These are phyloP conservation scores for Catocala nupta DNA, from an alignment of 2,888 invertebrate species.

Conservation along the genomic window DNA sequence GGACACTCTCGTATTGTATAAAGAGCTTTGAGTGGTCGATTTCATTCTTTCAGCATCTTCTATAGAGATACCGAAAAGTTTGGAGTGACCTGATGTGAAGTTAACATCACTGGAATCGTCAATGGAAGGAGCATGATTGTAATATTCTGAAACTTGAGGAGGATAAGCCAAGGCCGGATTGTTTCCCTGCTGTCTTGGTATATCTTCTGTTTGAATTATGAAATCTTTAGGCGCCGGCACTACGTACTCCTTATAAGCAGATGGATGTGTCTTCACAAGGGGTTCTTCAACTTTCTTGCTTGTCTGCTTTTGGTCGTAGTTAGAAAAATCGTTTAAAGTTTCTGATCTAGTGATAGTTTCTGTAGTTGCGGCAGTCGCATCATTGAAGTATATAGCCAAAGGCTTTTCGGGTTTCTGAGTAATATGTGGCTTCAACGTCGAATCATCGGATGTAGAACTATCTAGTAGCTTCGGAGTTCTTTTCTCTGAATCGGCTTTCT, in stretches of 20 bases:
- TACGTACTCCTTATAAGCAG: constrained; percentile 51
- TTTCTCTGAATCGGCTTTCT: constrained; percentile 76
- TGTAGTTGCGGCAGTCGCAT: constrained; percentile 58
- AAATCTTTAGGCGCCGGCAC: constrained; percentile 16
- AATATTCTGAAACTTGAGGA: constrained; percentile 63
- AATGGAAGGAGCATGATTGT: constrained; percentile 51
- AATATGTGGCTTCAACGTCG: constrained; percentile 80
- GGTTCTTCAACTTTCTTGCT: constrained; percentile 52
- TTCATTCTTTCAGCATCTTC: constrained; percentile 87
- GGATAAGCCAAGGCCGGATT: constrained; percentile 30
- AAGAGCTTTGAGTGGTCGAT: constrained; percentile 82
- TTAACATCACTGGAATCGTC: constrained; percentile 63
- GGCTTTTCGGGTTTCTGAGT: constrained; percentile 83
- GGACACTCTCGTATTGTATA: constrained; percentile 86
- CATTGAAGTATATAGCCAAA: constrained; percentile 75
- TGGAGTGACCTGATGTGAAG: constrained; percentile 89
- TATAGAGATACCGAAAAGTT: constrained; percentile 88
- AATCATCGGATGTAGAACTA: constrained; percentile 62
- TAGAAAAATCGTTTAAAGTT: constrained; percentile 67
- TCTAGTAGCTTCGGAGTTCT: constrained; percentile 71
- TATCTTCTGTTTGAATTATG: constrained; percentile 20
- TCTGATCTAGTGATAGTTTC: constrained; percentile 70
- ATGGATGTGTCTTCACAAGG: constrained; percentile 49
- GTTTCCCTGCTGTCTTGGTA: neutral
- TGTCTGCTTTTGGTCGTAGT: constrained; percentile 63